Evolutionary conservation across 2,113 vertebrate genomes (phyloP), one percentile per base, ranked within the genome.

Genomic region (Trochalopteron elliotii): DNA sequence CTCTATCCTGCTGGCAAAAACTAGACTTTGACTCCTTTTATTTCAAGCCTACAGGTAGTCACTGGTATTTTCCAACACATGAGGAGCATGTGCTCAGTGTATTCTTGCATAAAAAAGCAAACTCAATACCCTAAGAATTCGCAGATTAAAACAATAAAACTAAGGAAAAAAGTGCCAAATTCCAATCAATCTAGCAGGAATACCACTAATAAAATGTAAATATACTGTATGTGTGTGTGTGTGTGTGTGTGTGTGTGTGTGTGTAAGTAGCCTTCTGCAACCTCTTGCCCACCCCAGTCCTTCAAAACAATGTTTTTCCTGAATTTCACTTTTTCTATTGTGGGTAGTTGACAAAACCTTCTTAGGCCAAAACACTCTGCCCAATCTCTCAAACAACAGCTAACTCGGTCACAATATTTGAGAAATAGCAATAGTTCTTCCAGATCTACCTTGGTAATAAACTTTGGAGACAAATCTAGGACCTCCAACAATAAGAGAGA

Each of bases 261-360:
- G 3, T 24, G 3, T 50, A 65, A 57, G 16, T 35, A 89, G 4
- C 4, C 5, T 71, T 33, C 12, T 4, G 3, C 24, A 47, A 39
- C 3, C 15, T 57, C 42, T 31, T 4, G 0, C 5, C 13, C 7
- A 40, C 3, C 2, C 13, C 25, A 81, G 9, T 61, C 18, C 18
- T 86, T 80, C 42, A 78, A 37, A 71, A 27, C 11, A 77, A 50
- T 19, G 0, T 44, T 94, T 87, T 71, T 35, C 24, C 28, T 15
- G 17, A 77, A 63, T 81, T 81, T 90, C 39, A 70, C 10, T 20
- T 33, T 70, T 39, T 59, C 59, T 76, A 0, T 52, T 60, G 33
- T 44, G 33, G 4, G 10, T 59, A 81, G 25, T 4, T 68, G 47
- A 82, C 15, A 55, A 86, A 94, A 60, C 4, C 6, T 87, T 82